Conservation (phyloP, 1,140 invertebrate genomes). For the Danaus melanippus region DNA sequence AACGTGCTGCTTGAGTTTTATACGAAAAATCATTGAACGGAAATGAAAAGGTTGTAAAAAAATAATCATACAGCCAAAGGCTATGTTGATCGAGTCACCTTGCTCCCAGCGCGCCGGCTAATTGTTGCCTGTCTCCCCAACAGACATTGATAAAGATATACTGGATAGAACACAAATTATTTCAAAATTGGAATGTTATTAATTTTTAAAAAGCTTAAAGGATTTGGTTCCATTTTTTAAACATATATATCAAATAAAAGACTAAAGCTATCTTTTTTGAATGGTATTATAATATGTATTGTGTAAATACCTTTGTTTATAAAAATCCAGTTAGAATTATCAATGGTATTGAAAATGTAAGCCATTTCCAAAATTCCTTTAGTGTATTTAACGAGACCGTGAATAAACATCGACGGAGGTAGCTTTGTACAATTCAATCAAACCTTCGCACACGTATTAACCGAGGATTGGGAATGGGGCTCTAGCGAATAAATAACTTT, state of each 20-base stretch:
- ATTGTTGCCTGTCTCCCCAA: conserved; percentile 30
- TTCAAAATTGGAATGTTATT: no score
- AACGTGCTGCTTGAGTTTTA: no score
- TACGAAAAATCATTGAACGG: no score
- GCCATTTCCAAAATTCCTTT: conserved; percentile 20
- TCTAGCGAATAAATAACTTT: conserved; percentile 1
- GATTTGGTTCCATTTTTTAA: no score
- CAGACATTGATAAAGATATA: conserved; percentile 8
- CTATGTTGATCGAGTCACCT: conserved; percentile 39
- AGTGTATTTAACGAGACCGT: conserved; percentile 33
- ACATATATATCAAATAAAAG: no score
- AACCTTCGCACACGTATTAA: conserved; percentile 26
- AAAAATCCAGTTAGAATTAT: no score
- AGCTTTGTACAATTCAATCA: conserved; percentile 43
- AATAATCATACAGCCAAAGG: conserved; percentile 30
- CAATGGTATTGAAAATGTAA: neutral
- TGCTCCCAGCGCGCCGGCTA: conserved; percentile 24
- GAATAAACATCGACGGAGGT: conserved; percentile 29
- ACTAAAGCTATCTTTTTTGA: no score
- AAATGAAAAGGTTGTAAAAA: neutral
- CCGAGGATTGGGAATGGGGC: conserved; percentile 2
- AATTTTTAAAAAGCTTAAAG: no score
- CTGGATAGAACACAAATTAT: conserved; percentile 8
- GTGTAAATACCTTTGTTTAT: no score
- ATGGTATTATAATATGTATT: no score